A percentile compares a stretch with the other conserved stretches of the same genome.
Conservation (phyloP, 2,888 invertebrate species). For the Linnaemya vulpina region DNA sequence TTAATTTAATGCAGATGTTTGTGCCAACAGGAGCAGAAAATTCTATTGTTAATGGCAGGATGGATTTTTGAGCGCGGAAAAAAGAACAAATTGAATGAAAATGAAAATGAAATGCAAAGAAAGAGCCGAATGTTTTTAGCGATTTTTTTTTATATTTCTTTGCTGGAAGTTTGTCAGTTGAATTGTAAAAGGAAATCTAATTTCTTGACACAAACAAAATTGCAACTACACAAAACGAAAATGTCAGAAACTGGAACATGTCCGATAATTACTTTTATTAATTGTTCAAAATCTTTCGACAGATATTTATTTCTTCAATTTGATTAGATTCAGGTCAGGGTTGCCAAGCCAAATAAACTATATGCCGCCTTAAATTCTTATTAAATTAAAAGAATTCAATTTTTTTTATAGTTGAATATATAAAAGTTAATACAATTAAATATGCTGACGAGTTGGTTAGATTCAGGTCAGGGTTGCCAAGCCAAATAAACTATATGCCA, state of each 20-base stretch:
- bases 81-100: constrained; percentile 6
- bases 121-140: background rate
- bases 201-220: background rate
- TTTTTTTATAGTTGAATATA: no score
- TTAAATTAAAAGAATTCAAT: no score
- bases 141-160: background rate
- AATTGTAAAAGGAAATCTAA: background rate
- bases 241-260: background rate
- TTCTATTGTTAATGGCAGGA: constrained; percentile 14
- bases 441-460: no score
- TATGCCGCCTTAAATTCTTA: no score
- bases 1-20: constrained; percentile 46
- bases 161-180: background rate
- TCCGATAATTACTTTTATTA: background rate
- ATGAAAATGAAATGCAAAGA: background rate
- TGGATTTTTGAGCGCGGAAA: background rate
- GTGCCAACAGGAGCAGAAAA: constrained; percentile 20
- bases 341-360: background rate
- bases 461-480: no score
- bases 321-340: background rate
- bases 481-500: no score
- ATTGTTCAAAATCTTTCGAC: background rate
- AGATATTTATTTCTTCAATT: background rate
- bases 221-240: background rate
- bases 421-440: no score